Conservation (phyloP, 2,113 vertebrate genomes). For the Myanophis thanlyinensis region DNA sequence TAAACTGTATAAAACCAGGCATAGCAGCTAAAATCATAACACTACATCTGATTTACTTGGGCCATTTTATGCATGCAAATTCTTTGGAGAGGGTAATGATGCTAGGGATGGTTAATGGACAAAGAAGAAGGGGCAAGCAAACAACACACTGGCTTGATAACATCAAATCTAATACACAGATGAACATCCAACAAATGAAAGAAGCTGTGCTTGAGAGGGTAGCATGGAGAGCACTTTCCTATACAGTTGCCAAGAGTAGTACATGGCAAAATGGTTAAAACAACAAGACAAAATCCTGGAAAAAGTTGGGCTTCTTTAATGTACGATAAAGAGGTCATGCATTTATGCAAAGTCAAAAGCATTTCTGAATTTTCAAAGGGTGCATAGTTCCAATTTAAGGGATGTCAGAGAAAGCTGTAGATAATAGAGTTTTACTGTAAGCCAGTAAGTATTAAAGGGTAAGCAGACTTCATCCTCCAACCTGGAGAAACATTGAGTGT, state of each 20-base stretch:
- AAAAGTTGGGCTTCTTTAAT: neutral
- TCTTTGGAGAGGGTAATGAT: neutral
- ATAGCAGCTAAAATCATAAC: neutral
- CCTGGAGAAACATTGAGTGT: neutral
- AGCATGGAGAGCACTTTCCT: neutral
- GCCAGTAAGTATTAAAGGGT: neutral
- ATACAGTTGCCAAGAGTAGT: neutral
- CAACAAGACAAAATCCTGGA: neutral
- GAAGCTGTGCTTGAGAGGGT: neutral
- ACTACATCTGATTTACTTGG: neutral
- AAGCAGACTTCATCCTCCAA: neutral
- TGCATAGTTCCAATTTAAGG: neutral
- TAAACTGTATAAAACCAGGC: neutral
- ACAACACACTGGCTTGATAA: neutral
- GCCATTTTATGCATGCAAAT: neutral
- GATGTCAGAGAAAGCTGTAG: neutral
- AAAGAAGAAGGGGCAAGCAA: neutral
- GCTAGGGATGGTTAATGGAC: neutral
- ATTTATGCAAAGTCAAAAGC: neutral
- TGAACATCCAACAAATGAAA: neutral
- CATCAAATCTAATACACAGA: neutral
- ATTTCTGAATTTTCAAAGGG: neutral
- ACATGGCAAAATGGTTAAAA: neutral
- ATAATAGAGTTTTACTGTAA: neutral
- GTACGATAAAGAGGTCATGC: neutral